A percentile compares a stretch with the other conserved stretches of the same genome.
Evolutionary conservation across 1,140 invertebrate genomes (phyloP).

Genomic region (Acromyrmex heyeri): DNA sequence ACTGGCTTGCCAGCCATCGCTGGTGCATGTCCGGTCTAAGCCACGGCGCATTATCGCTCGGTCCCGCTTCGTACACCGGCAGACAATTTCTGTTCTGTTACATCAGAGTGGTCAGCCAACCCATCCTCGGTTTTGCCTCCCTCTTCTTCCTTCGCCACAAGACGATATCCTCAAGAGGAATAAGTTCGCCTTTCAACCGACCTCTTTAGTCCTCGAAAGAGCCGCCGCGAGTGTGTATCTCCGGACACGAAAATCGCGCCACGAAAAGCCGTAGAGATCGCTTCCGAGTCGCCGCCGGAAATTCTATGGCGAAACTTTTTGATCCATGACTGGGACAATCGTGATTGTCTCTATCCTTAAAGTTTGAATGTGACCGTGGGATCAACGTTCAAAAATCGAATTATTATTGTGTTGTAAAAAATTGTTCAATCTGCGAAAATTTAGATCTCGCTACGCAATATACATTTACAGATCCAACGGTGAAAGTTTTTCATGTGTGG

Average conservation of each 20-base stretch:
- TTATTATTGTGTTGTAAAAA: neutral
- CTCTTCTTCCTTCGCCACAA: slow-evolving; percentile 75
- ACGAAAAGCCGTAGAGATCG: slow-evolving; percentile 2
- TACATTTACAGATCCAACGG: neutral
- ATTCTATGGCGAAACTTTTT: neutral
- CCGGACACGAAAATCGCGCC: slow-evolving; percentile 9
- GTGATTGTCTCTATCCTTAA: neutral
- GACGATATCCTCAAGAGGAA: slow-evolving; percentile 68
- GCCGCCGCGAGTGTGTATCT: slow-evolving; percentile 63
- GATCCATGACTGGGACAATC: neutral
- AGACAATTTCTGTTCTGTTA: slow-evolving; percentile 84
- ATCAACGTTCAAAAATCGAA: neutral
- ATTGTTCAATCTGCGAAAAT: neutral
- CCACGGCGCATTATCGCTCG: slow-evolving; percentile 51
- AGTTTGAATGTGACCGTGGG: neutral
- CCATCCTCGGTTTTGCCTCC: slow-evolving; percentile 82
- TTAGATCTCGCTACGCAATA: neutral
- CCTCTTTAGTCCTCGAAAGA: slow-evolving; percentile 80
- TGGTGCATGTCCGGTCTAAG: slow-evolving; percentile 44
- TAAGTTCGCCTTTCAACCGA: slow-evolving; percentile 78
- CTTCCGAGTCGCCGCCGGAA: slow-evolving; percentile 2
- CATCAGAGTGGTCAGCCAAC: slow-evolving; percentile 84
- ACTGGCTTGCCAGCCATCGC: slow-evolving; percentile 6
- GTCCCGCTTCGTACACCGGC: slow-evolving; percentile 33
- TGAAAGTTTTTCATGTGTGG: neutral